A percentile compares a stretch with the other conserved stretches of the same genome.
Conservation (phyloP, 2,888 invertebrate genomes). For the Homarus gammarus region DNA sequence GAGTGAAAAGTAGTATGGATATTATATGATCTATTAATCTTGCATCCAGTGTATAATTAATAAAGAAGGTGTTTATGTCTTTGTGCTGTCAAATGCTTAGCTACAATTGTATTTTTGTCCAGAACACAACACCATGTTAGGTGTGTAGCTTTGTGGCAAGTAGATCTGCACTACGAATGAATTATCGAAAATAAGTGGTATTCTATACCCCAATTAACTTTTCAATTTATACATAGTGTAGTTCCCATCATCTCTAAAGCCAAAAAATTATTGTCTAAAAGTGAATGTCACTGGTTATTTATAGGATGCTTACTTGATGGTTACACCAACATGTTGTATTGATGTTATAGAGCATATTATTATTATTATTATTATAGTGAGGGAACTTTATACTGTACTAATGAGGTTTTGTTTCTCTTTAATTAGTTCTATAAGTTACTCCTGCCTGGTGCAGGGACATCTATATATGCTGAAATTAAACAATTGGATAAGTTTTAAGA, state of each 20-base stretch:
- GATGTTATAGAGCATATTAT: conserved; percentile 31
- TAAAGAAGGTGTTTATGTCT: not conserved
- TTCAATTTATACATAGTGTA: not conserved
- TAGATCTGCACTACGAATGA: not conserved
- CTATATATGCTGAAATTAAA: not conserved
- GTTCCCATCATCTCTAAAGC: not conserved
- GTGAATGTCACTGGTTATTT: conserved; percentile 12
- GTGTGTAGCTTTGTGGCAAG: not conserved
- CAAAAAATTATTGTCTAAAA: conserved; percentile 6
- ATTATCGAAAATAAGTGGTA: not conserved
- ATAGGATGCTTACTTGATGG: conserved; percentile 6
- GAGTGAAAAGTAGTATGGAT: not conserved
- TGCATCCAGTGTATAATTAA: not conserved
- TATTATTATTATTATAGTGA: conserved; percentile 42
- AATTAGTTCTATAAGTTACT: not conserved
- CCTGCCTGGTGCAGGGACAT: conserved; percentile 43
- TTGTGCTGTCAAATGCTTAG: not conserved
- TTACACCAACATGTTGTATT: conserved; percentile 29
- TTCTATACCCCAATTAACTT: not conserved
- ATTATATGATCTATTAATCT: not conserved
- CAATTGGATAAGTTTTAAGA: not conserved
- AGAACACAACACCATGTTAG: not conserved
- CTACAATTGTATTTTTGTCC: not conserved
- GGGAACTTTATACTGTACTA: conserved; percentile 16
- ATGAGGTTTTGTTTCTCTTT: conserved; percentile 1